Base-by-base conservation (phyloP, 2,113 vertebrate species). In the Laterallus jamaicensis region DNA sequence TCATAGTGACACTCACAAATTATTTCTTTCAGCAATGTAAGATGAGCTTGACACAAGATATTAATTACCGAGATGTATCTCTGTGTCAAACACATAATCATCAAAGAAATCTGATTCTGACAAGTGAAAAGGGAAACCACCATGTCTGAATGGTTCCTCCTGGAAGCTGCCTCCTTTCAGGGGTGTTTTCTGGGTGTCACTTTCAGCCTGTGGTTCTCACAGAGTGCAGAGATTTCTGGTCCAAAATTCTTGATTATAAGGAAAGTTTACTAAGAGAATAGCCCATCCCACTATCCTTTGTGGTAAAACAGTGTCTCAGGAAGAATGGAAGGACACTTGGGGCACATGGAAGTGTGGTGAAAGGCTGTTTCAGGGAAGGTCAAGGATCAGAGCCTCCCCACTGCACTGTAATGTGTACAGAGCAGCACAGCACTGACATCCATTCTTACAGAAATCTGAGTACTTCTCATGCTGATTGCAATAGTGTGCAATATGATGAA, bases 21-120 rank as follows among this genome's bases (percentile, higher is more conserved):
- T 54, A 92, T 78, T 95, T 93, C 66, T 81, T 92, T 92, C 80
- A 89, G 54, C 11, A 25, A 40, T 64, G 35, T 60, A 88, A 76
- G 80, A 91, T 55, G 62, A 92, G 10, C 39, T 83, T 68, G 76
- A 73, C 83, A 88, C 11, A 73, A 79, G 37, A 58, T 84, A 86
- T 62, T 93, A 95, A 96, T 93, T 95, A 82, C 73, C 25, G 54
- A 92, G n/a, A 76, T 79, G 62, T 88, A 29, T 84, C 62, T 84
- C 69, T 40, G 5, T 88, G 80, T 91, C 80, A 94, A 86, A 78
- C 32, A 71, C 3, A 56, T 29, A 78, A 78, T 93, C 25, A 15
- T 67, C 79, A 75, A 42, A 82, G 88, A 92, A 89, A 64, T 90
- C 56, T 37, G 66, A 89, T 71, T 89, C 74, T 90, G 66, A 66